phyloP scores from a whole-genome alignment of 2,888 invertebrate species.

The Operophtera brumata region DNA sequence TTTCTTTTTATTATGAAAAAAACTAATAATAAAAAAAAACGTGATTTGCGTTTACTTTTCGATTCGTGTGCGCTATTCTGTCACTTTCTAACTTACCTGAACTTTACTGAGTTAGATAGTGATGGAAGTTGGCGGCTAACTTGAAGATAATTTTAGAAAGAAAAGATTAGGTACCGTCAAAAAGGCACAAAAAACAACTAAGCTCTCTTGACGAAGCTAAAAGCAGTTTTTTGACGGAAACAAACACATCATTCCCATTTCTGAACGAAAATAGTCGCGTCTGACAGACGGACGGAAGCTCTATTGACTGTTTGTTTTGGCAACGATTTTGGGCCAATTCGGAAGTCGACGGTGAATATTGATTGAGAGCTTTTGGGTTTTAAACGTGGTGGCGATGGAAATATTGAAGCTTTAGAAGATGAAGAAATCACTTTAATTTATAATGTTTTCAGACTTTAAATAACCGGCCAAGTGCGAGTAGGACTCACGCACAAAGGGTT shows the following conservation, averaged over 20 bases:
- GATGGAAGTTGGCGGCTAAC: too few species aligned
- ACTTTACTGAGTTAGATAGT: too few species aligned
- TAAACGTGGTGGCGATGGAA: constrained; percentile 1
- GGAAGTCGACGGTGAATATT: constrained; percentile 7
- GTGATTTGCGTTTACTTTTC: too few species aligned
- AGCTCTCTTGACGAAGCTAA: not conserved
- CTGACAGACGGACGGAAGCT: constrained; percentile 12
- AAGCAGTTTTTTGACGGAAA: constrained; percentile 2
- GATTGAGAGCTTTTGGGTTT: constrained; percentile 1
- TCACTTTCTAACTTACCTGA: too few species aligned
- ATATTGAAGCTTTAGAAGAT: not conserved
- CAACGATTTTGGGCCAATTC: constrained; percentile 2
- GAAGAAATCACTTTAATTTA: too few species aligned
- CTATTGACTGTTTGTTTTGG: constrained; percentile 17
- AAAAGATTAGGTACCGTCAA: not conserved
- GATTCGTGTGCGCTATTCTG: too few species aligned
- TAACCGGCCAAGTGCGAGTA: too few species aligned
- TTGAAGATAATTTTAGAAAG: too few species aligned
- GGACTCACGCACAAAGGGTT: too few species aligned
- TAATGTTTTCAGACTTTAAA: too few species aligned
- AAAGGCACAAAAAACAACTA: not conserved
- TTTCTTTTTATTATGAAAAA: too few species aligned
- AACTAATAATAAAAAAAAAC: too few species aligned
- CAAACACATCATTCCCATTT: not conserved
- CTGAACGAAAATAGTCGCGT: constrained; percentile 11